A percentile compares a stretch with the other conserved stretches of the same genome.
Evolutionary conservation across 1,140 invertebrate genomes (phyloP).

Genomic region (Riptortus pedestris): DNA sequence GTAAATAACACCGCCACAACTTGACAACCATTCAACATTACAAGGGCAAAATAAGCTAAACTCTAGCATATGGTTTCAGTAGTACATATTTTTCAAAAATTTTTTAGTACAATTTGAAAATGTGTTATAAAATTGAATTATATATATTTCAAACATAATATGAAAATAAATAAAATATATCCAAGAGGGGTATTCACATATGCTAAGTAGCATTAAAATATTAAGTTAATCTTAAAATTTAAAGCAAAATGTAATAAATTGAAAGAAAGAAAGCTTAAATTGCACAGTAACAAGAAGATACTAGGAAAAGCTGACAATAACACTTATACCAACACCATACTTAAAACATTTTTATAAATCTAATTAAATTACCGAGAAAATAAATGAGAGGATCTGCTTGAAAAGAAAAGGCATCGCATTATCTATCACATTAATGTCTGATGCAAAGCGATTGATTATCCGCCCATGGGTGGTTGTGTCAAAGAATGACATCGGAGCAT

Average conservation of each 20-base stretch:
- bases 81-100: not conserved
- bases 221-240: no score
- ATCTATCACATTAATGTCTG: conserved; percentile 59
- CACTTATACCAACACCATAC: no score
- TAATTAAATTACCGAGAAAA: not conserved
- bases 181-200: no score
- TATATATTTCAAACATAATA: no score
- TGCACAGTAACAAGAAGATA: no score
- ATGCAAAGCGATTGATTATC: conserved; percentile 60
- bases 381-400: not conserved
- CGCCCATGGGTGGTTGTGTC: conserved; percentile 61
- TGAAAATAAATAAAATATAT: no score
- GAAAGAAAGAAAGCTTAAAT: no score
- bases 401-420: conserved; percentile 37
- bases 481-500: conserved; percentile 61
- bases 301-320: no score
- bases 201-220: no score
- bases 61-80: not conserved
- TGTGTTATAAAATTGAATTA: no score
- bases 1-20: conserved; percentile 22
- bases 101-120: not conserved
- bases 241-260: no score
- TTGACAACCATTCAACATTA: conserved; percentile 11
- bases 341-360: no score
- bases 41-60: not conserved